phyloP scores from a whole-genome alignment of 2,797 vertebrate species.

The Siniperca undulata region DNA sequence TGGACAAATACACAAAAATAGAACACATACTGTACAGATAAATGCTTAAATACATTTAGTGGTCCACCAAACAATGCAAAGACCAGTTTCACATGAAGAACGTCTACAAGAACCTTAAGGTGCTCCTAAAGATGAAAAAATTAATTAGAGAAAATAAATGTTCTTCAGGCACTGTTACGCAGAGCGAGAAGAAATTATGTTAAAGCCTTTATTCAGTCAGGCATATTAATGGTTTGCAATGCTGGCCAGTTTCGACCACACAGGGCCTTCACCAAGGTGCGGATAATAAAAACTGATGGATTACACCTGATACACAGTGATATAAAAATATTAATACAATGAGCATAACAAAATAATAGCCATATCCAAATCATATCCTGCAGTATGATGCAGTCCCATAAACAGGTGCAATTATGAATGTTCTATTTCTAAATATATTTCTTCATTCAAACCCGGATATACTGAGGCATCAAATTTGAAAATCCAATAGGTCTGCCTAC shows the following conservation, averaged over 20 bases:
- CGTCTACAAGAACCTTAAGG: background rate
- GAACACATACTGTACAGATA: background rate
- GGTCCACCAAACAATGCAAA: background rate
- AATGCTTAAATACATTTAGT: background rate
- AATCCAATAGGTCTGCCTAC: background rate
- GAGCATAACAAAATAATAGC: background rate
- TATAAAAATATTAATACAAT: background rate
- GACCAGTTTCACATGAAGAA: background rate
- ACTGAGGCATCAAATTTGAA: background rate
- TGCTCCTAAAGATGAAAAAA: background rate
- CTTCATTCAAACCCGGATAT: background rate
- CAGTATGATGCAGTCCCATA: background rate
- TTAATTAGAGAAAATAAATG: background rate
- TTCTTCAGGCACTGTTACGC: background rate
- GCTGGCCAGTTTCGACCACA: background rate
- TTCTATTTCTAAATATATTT: too few relatives aligned
- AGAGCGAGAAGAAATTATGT: slow-evolving; percentile 4
- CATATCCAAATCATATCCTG: too few relatives aligned
- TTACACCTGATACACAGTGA: too few relatives aligned
- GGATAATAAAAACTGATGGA: background rate
- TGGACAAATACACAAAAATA: slow-evolving; percentile 6
- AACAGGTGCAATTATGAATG: background rate
- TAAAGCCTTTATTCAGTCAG: background rate
- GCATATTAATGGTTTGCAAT: background rate
- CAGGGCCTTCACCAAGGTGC: background rate